A percentile compares a stretch with the other conserved stretches of the same genome.
Conservation (phyloP, 1,140 invertebrate genomes). For the Drosophila mayri region DNA sequence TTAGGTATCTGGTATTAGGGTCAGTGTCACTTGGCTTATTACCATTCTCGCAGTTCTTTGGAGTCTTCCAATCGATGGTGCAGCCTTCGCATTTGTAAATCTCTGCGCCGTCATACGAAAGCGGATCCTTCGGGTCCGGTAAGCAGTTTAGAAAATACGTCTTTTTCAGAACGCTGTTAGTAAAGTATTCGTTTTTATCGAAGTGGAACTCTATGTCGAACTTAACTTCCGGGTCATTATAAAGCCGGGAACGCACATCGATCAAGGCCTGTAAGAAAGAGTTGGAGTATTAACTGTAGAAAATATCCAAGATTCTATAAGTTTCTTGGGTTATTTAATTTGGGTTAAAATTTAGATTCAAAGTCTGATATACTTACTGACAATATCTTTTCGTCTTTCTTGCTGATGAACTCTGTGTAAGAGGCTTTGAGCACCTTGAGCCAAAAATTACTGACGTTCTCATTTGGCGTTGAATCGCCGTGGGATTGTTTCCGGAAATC, state of each 20-base stretch:
- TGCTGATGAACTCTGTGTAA: conserved; percentile 90
- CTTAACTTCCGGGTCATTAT: conserved; percentile 80
- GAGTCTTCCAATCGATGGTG: conserved; percentile 86
- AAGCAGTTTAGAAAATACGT: conserved; percentile 94
- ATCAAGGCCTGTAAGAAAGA: conserved; percentile 12
- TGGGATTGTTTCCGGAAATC: conserved; percentile 66
- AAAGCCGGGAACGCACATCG: conserved; percentile 68
- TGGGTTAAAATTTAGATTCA: not conserved
- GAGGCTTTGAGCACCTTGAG: conserved; percentile 93
- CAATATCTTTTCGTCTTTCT: conserved; percentile 94
- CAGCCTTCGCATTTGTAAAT: conserved; percentile 93
- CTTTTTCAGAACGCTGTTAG: conserved; percentile 94
- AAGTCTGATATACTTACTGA: conserved; percentile 85
- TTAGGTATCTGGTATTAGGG: not conserved
- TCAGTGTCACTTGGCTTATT: conserved; percentile 87
- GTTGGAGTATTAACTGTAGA: not conserved
- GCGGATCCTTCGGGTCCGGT: conserved; percentile 93
- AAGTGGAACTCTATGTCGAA: conserved; percentile 96
- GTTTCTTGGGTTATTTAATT: not conserved
- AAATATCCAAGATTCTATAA: not conserved
- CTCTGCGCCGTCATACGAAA: conserved; percentile 96
- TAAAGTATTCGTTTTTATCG: conserved; percentile 94
- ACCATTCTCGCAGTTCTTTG: conserved; percentile 94
- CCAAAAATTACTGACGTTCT: conserved; percentile 96
- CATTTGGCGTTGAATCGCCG: conserved; percentile 51